Evolutionary conservation across 2,113 vertebrate species (phyloP).

Genomic region (Eira barbara): DNA sequence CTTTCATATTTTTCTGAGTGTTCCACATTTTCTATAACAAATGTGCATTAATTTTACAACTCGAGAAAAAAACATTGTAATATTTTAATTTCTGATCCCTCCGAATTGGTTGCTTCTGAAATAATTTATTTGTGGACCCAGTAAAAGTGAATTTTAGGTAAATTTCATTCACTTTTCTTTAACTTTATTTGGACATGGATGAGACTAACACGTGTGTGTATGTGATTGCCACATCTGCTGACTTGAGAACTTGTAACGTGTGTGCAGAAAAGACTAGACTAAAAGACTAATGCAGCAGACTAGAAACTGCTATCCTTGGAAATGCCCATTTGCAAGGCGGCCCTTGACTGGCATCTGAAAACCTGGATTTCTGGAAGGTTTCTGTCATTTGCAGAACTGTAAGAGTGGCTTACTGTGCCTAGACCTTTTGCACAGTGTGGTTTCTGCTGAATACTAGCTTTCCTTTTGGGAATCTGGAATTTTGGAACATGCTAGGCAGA

Average conservation of each 20-base stretch:
- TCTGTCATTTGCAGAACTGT: not conserved
- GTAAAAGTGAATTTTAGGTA: not conserved
- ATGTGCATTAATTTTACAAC: not conserved
- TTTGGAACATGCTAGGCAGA: not conserved
- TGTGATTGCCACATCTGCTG: not conserved
- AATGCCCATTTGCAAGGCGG: not conserved
- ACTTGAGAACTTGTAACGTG: not conserved
- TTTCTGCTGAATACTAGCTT: not conserved
- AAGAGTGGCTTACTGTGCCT: not conserved
- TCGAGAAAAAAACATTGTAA: not conserved
- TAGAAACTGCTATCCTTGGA: not conserved
- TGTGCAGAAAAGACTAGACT: not conserved
- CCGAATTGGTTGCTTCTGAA: not conserved
- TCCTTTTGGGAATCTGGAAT: not conserved
- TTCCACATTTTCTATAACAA: not conserved
- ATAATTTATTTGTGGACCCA: not conserved
- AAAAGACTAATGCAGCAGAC: not conserved
- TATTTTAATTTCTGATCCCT: constrained; percentile 1
- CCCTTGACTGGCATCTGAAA: not conserved
- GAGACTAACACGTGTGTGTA: not conserved
- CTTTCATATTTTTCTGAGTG: not conserved
- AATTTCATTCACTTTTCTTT: constrained; percentile 20
- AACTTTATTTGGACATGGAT: not conserved
- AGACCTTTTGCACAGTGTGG: not conserved
- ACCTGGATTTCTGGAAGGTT: not conserved